Conservation (phyloP, 1,140 invertebrate species). For the Dendroctonus valens region DNA sequence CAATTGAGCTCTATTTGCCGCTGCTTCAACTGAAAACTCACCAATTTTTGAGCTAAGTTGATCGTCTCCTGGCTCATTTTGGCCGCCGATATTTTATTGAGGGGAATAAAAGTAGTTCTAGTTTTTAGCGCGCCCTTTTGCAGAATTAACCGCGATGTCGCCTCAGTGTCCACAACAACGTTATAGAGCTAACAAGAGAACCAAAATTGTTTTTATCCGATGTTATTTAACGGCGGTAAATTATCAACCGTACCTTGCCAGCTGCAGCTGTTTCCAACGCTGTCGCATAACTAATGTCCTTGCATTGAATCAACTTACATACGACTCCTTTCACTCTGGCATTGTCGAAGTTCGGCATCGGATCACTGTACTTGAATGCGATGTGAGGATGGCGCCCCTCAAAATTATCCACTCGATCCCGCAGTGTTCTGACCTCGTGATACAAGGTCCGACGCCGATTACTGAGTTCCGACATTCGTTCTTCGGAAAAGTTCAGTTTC, state of each 20-base stretch:
- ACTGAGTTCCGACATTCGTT: constrained; percentile 59
- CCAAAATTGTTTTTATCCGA: not conserved
- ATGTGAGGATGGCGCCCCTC: constrained; percentile 67
- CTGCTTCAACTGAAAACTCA: constrained; percentile 49
- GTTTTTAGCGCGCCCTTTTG: constrained; percentile 76
- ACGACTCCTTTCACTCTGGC: constrained; percentile 73
- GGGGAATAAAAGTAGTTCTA: constrained; percentile 84
- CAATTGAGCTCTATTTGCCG: not conserved
- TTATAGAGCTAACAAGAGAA: constrained; percentile 73
- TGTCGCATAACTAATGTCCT: constrained; percentile 68
- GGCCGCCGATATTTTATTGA: constrained; percentile 80
- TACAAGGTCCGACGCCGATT: constrained; percentile 55
- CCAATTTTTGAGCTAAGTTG: constrained; percentile 69
- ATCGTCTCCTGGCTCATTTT: constrained; percentile 63
- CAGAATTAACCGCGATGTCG: constrained; percentile 80
- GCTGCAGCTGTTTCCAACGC: constrained; percentile 86
- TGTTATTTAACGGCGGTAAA: not conserved
- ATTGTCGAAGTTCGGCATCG: constrained; percentile 75
- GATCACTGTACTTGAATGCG: constrained; percentile 73
- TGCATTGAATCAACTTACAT: constrained; percentile 71
- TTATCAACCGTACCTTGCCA: constrained; percentile 62
- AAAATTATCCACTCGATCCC: constrained; percentile 61
- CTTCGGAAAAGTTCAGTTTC: constrained; percentile 69
- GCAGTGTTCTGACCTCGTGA: constrained; percentile 55
- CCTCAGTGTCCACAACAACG: constrained; percentile 86